Percentiles rank a stretch among this genome's conserved stretches.
Evolutionary conservation across 2,888 invertebrate species (phyloP).

Genomic region (Mimachlamys varia): DNA sequence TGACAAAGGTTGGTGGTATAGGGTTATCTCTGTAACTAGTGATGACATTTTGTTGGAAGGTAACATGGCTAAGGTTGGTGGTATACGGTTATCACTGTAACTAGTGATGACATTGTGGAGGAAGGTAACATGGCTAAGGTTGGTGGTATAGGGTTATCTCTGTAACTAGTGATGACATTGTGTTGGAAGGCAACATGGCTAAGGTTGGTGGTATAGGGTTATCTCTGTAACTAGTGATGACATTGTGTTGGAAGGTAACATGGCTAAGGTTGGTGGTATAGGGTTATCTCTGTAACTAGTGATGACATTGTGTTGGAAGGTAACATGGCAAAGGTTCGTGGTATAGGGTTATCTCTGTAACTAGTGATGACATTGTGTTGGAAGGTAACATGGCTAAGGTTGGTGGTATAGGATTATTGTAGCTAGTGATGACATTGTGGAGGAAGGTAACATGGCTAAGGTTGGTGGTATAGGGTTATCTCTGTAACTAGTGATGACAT

Average conservation of each 20-base stretch:
- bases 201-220: slow-evolving; percentile 70
- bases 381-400: slow-evolving; percentile 77
- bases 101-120: slow-evolving; percentile 69
- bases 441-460: slow-evolving; percentile 74
- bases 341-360: not conserved
- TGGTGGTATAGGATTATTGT: not conserved
- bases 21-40: slow-evolving; percentile 37
- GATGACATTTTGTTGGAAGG: slow-evolving; percentile 73
- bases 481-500: slow-evolving; percentile 57
- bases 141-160: not conserved
- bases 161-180: slow-evolving; percentile 62
- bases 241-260: slow-evolving; percentile 74
- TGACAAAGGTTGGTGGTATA: slow-evolving; percentile 72
- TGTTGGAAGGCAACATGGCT: slow-evolving; percentile 71
- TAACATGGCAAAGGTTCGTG: slow-evolving; percentile 74
- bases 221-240: slow-evolving; percentile 49
- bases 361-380: slow-evolving; percentile 69
- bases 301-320: slow-evolving; percentile 73
- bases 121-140: slow-evolving; percentile 77
- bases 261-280: slow-evolving; percentile 72
- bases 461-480: slow-evolving; percentile 58
- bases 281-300: slow-evolving; percentile 37
- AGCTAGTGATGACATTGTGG: slow-evolving; percentile 68
- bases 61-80: slow-evolving; percentile 74
- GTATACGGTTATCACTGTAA: not conserved